Base-by-base conservation (phyloP, 2,113 vertebrate genomes). In the Pachypanchax playfairii region DNA sequence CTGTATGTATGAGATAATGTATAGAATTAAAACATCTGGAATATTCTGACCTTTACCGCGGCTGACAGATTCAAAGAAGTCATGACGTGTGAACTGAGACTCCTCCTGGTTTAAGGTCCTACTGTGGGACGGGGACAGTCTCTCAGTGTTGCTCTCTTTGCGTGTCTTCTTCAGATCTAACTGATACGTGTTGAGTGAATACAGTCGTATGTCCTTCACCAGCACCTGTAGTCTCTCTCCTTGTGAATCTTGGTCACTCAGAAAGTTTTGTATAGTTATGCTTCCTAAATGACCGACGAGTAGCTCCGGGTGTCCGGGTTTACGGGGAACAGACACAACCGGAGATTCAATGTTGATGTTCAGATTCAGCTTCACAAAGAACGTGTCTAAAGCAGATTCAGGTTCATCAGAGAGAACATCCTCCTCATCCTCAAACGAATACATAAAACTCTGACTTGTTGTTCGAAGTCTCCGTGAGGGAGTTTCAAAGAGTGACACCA, bases 321-420 rank as follows among this genome's bases (percentile, higher is more conserved):
- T 97, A 29, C 95, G 93, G 57, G 97, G 96, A 64, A 98, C 91
- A 1, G 95, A 97, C 13, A 98, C 97, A 7, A 99, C 94, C 0
- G 97, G 97, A 0, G 97, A 99, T 13, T 99, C 95, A 10, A 99
- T 96, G 72, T 94, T 95, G 21, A 99, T 51, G 22, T 99, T 95
- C 63, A 99, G 88, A 64, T 94, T 95, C 3, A 99, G 92, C 61
- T 97, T 98, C 17, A 98, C 96, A 0, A 95, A 88, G 46, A 97
- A 94, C 0, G 80, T 89, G 52, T 93, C 90, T 43, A 90, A 39
- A 2, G 70, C 47, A 41, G 85, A 82, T 56, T 88, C 86, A 10
- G 78, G 79, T 20, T 88, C 83, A 70, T 77, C 88, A 73, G 1
- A 77, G 38, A 55, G 21, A 25, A 81, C 43, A 43, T 90, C 84